Percentiles rank a stretch among this genome's conserved stretches.
Conservation (phyloP, 2,113 vertebrate genomes). For the Hoplias malabaricus region DNA sequence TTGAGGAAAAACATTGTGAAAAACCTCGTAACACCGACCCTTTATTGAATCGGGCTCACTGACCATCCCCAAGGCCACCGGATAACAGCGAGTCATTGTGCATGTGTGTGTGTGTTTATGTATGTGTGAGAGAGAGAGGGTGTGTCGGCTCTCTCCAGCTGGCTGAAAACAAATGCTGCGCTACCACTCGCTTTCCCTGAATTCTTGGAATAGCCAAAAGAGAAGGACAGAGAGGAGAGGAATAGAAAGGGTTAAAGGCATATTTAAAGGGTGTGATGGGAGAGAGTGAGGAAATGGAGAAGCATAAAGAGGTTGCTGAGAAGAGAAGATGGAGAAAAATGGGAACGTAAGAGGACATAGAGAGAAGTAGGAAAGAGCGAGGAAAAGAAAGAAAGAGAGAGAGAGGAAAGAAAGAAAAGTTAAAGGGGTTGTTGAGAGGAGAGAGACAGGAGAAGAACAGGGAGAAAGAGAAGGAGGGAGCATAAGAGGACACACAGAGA, state of each 20-base stretch:
- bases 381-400: neutral
- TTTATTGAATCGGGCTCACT: constrained; percentile 2
- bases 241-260: neutral
- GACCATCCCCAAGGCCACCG: constrained; percentile 23
- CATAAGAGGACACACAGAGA: too few species aligned
- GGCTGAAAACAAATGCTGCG: constrained; percentile 22
- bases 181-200: constrained; percentile 28
- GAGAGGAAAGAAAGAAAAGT: neutral
- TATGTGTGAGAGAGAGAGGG: neutral
- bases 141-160: constrained; percentile 26
- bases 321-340: neutral
- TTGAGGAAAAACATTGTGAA: too few species aligned
- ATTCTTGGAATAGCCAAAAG: constrained; percentile 48
- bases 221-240: constrained; percentile 12
- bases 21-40: too few species aligned
- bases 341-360: neutral
- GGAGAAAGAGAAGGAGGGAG: too few species aligned
- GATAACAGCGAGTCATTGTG: constrained; percentile 27
- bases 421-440: too few species aligned
- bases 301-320: neutral
- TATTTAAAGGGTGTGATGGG: neutral
- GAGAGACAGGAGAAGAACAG: too few species aligned
- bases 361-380: neutral
- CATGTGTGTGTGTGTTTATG: neutral
- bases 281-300: neutral